A percentile compares a stretch with the other conserved stretches of the same genome.
These are phyloP conservation scores for Corythoichthys intestinalis DNA, from an alignment of 2,113 vertebrate species.

Conservation along the genomic window DNA sequence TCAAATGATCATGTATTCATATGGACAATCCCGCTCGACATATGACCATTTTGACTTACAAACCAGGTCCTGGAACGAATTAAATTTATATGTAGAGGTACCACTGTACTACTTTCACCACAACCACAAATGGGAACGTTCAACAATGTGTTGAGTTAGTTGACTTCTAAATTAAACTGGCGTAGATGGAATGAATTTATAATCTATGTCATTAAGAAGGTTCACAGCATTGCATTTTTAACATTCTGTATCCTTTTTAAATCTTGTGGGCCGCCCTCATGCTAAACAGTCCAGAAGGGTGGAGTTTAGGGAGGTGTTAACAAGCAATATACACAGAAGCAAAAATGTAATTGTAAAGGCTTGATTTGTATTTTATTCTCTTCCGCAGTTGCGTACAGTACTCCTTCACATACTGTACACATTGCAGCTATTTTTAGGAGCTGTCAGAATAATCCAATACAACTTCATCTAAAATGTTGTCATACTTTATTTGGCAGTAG, in stretches of 20 bases:
- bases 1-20: no score
- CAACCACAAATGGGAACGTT: conserved; percentile 12
- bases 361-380: conserved; percentile 31
- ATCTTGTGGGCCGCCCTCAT: conserved; percentile 5
- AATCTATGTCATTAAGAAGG: conserved; percentile 23
- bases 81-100: no score
- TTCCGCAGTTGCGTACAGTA: conserved; percentile 21
- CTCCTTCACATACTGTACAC: conserved; percentile 25
- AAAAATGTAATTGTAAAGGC: conserved; percentile 22
- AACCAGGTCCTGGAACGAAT: no score
- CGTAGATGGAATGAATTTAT: conserved; percentile 5
- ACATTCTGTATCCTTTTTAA: conserved; percentile 6
- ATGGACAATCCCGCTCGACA: no score
- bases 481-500: conserved; percentile 17
- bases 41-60: no score
- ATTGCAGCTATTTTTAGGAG: conserved; percentile 38
- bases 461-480: conserved; percentile 35
- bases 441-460: conserved; percentile 18
- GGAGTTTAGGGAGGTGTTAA: conserved; percentile 22
- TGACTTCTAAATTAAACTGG: neutral
- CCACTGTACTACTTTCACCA: conserved; percentile 2
- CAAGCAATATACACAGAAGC: conserved; percentile 15
- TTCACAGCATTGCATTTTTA: conserved; percentile 24
- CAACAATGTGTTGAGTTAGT: neutral
- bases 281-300: conserved; percentile 1